Base-by-base conservation (phyloP, 2,113 vertebrate species). In the Erinaceus europaeus region DNA sequence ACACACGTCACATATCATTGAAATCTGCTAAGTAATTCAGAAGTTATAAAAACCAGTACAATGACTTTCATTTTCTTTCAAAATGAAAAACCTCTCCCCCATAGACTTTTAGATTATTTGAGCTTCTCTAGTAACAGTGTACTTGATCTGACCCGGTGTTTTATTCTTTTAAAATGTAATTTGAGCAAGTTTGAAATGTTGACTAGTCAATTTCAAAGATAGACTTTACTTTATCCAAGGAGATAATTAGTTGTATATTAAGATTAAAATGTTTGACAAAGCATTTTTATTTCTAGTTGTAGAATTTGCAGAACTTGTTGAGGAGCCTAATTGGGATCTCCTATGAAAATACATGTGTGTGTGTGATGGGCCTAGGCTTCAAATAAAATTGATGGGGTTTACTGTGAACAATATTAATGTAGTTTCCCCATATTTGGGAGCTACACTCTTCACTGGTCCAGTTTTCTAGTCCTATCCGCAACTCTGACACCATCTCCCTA, bases 251-350 rank as follows among this genome's bases (percentile, higher is more conserved):
- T 82, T 73, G 10, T 13, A 74, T 36, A 9, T 74, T 91, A 15
- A 71, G 7, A 69, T 72, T 84, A 75, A 85, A 65, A 40, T 29
- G 83, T 53, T 88, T 36, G 5, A 88, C 46, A 85, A 65, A 29
- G 15, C 38, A 7, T 80, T 78, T 81, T 81, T 69, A 64, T 86
- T 84, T 94, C 44, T 34, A 52, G 13, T 32, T 50, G 48, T 59
- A 52, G 38, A 84, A 46, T 71, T 86, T 18, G 15, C 11, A 61
- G 23, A 23, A 27, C 46, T 87, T 86, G 44, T 36, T 29, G 78
- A 36, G 52, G 82, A 29, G 21, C 55, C 62, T 68, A 67, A 85
- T 21, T 42, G 38, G 29, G 83, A 80, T 52, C 75, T 38, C 18
- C 9, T 36, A 4, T 34, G 44, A 71, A 79, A 89, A 77, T 46